phyloP scores from a whole-genome alignment of 2,797 vertebrate genomes.

The Antennarius maculatus region DNA sequence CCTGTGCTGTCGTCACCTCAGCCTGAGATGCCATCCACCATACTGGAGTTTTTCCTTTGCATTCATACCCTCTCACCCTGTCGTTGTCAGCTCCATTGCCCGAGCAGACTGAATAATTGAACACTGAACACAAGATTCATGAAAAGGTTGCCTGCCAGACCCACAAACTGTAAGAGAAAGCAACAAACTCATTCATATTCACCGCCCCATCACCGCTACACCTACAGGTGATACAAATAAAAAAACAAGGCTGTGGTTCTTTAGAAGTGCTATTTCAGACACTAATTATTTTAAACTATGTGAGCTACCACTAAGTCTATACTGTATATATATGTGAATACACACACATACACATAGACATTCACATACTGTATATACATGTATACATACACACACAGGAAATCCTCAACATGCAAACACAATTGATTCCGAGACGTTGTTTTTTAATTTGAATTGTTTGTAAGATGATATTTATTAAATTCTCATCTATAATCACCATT shows the following conservation, averaged over 20 bases:
- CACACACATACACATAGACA: no score
- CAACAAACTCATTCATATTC: slow-evolving; percentile 70
- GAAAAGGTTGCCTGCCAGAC: slow-evolving; percentile 56
- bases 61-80: slow-evolving; percentile 31
- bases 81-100: slow-evolving; percentile 37
- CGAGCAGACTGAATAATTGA: slow-evolving; percentile 71
- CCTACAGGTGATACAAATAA: slow-evolving; percentile 21
- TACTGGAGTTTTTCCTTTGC: slow-evolving; percentile 3
- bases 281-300: not conserved
- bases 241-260: not conserved
- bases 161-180: slow-evolving; percentile 49
- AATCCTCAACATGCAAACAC: no score
- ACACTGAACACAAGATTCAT: slow-evolving; percentile 61
- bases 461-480: no score
- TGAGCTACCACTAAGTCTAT: no score
- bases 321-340: no score
- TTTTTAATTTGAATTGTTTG: no score
- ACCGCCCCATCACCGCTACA: slow-evolving; percentile 41
- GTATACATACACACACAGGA: no score
- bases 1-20: slow-evolving; percentile 7
- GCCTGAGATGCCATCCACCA: slow-evolving; percentile 14
- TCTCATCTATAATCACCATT: no score
- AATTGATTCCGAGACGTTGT: no score
- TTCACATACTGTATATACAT: no score
- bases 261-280: not conserved